Evolutionary conservation across 1,140 invertebrate genomes (phyloP), one percentile per base, ranked within the genome.

Genomic region (Brevipalpus yothersi): DNA sequence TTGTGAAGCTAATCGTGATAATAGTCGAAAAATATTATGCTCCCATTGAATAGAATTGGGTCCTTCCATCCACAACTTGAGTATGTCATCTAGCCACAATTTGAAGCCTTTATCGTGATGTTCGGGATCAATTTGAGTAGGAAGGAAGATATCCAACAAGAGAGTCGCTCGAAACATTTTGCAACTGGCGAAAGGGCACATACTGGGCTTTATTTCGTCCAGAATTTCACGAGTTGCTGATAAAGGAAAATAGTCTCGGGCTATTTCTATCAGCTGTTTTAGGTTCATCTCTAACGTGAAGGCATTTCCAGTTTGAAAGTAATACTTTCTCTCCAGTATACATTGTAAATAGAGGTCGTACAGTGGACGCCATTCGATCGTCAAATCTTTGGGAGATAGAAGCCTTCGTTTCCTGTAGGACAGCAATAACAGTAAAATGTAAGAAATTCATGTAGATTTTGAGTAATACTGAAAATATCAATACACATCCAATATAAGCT

Each of bases 141-240:
- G 88, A 56, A 94, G 71, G 71, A 92, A 90, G 19, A 79, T 69
- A 41, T 82, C 77, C 39, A 89, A 71, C 62, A 78, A 75, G 58
- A 76, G 73, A 57, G 88, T 72, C 4, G 76, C 76, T 62, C 75
- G 69, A 42, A 73, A 63, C 70, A 82, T 78, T 64, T 76, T 72
- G 59, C 68, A 59, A 66, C 81, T 80, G 69, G 85, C 72, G 69
- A 71, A 76, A 59, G 85, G 79, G 72, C 81, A 82, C 65, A 89
- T 66, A 59, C 77, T 73, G 15, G 88, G 87, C 58, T 82, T 74
- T 66, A 86, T 78, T 71, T 86, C 81, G 63, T 84, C 83, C 58
- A 94, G 69, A 66, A 95, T 90, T 73, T 94, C 89, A 71, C 81
- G 77, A 0, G 87, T 91, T 1, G 87, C 79, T 19, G 72, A 70